These are phyloP conservation scores for Cataglyphis rosenhaueri DNA, from an alignment of 2,888 invertebrate species.

Conservation along the genomic window DNA sequence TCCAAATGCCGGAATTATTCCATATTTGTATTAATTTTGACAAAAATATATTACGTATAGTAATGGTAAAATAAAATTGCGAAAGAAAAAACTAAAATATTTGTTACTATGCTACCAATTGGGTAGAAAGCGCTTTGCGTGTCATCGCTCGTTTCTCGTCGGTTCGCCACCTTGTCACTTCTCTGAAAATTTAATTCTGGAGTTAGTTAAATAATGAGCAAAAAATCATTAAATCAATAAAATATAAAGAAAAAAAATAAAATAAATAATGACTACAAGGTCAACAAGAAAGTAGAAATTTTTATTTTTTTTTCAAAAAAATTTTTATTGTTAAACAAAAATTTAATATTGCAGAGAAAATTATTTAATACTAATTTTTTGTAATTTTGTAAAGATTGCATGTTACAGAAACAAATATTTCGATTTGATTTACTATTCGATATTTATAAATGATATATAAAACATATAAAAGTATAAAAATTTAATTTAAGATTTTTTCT, in stretches of 20 bases:
- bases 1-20: neutral
- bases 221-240: neutral
- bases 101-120: neutral
- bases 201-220: neutral
- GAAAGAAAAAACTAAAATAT: neutral
- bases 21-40: slow-evolving; percentile 29
- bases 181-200: slow-evolving; percentile 11
- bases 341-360: neutral
- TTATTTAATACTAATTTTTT: neutral
- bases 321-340: neutral
- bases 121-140: neutral
- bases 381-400: neutral
- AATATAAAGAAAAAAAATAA: neutral
- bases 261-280: neutral
- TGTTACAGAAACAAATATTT: neutral
- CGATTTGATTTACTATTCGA: neutral
- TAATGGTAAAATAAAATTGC: slow-evolving; percentile 3
- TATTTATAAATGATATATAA: slow-evolving; percentile 3
- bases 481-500: neutral
- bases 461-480: slow-evolving; percentile 2
- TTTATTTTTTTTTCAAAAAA: neutral
- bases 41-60: neutral
- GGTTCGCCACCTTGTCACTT: neutral
- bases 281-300: neutral
- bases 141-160: slow-evolving; percentile 7